Base-by-base conservation (phyloP, 2,113 vertebrate genomes). In the Suricata suricatta region DNA sequence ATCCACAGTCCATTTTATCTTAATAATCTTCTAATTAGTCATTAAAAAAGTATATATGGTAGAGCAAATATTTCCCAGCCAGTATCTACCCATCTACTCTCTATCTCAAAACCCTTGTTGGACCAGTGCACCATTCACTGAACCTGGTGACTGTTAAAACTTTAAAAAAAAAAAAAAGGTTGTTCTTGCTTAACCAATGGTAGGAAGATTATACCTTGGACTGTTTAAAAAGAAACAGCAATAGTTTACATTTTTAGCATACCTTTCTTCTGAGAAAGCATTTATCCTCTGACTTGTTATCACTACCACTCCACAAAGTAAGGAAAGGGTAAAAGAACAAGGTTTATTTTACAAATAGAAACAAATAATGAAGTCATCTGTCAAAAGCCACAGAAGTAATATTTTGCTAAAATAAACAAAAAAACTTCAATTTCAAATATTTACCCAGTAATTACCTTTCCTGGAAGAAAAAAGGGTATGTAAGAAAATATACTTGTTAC, bases 261-360 rank as follows among this genome's bases (percentile, higher is more conserved):
- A 79, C 57, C 52, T 96, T 92, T 96, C 77, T 93, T 88, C 47
- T 92, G 72, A 91, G 66, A 95, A 88, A 94, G 41, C 60, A 76
- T 74, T 52, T 94, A 86, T 52, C 29, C 74, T 76, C 90, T 90
- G 57, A 77, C 44, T 79, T 92, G n/a, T 91, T 97, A 93, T 68
- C 27, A 29, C 15, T 8, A 80, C 50, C 57, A 85, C 17, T 92
- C 90, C 27, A 35, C 76, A 81, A 90, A 79, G n/a, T 69, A 94
- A 50, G 64, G 6, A 92, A 95, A 54, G 27, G 35, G 50, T 83
- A 89, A 74, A 95, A 83, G 54, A 72, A n/a, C 1, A 41, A 81
- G 29, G 27, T 33, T 80, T 54, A 82, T 93, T 82, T 97, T 90
- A 92, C n/a, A 93, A 83, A 97, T 2, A 77, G 33, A 95, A 71